Base-by-base conservation (phyloP, 2,888 invertebrate genomes). In the Marasmarcha lunaedactyla region DNA sequence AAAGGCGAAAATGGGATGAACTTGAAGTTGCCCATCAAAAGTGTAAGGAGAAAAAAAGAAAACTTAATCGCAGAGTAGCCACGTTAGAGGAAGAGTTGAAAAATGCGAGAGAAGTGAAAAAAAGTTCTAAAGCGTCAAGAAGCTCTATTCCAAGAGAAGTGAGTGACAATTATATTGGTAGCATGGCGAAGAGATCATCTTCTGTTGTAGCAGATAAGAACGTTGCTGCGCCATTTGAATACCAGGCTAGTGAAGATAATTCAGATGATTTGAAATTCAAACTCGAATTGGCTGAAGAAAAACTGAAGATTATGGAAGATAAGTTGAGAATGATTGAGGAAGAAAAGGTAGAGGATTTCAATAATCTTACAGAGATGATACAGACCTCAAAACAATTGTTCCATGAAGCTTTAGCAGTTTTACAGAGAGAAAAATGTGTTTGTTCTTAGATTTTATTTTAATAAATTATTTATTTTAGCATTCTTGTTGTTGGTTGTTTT, bases 221-320 rank as follows among this genome's bases (percentile, higher is more conserved):
- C n/a, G 9, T 11, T 3, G 9, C 30, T 7, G 7, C 3, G 3
- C 4, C 3, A 4, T 56, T 67, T 7, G 71, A 72, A 14, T 57
- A 64, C 7, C 61, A 60, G 33, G 30, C 4, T n/a, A n/a, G 10
- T 4, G 30, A 7, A 7, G n/a, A 4, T 4, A n/a, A 30, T 3
- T 7, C 4, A n/a, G 79, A 79, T 15, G 78, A 73, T 40, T 51
- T 83, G 7, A 76, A 67, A 56, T 81, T 60, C 47, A 83, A 71
- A 53, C 58, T 90, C 39, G 88, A 88, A 55, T 62, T 90, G 40
- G 83, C 89, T 0, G 86, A 89, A 52, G 90, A 90, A 62, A 88
- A 88, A 51, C 74, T 89, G 33, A 86, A 88, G 57, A 86, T 88
- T 12, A 67, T 90, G 57, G 86, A 87, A 55, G 86, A 87, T 33